Conservation (phyloP, 2,888 invertebrate genomes). For the Morpho deidamia region DNA sequence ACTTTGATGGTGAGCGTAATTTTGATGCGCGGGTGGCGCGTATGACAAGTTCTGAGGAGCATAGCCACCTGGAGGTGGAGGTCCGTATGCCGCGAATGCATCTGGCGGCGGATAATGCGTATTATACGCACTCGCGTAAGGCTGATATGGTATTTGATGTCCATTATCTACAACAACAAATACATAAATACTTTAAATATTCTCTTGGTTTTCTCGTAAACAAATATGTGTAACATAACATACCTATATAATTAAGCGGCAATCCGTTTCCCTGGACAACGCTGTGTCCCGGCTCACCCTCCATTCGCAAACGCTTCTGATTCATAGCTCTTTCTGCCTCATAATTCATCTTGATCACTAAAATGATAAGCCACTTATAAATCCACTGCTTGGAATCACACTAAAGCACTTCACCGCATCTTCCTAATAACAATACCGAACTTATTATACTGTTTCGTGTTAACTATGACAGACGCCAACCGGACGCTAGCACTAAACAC, state of each 20-base stretch:
- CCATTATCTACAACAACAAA: constrained; percentile 66
- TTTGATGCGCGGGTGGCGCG: constrained; percentile 73
- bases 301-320: constrained; percentile 76
- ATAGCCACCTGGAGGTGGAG: constrained; percentile 68
- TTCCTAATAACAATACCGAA: constrained; percentile 40
- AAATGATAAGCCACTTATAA: constrained; percentile 54
- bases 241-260: constrained; percentile 74
- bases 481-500: constrained; percentile 77
- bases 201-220: constrained; percentile 30
- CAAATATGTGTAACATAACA: constrained; percentile 29
- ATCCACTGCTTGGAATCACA: constrained; percentile 34
- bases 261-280: constrained; percentile 74
- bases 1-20: constrained; percentile 70
- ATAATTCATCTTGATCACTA: constrained; percentile 76
- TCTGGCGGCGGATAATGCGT: constrained; percentile 74
- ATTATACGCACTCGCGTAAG: constrained; percentile 71
- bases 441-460: constrained; percentile 49
- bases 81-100: constrained; percentile 69
- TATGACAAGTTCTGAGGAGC: constrained; percentile 71
- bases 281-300: constrained; percentile 73
- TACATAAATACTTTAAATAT: not conserved
- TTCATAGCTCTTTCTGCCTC: constrained; percentile 75
- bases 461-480: constrained; percentile 75
- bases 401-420: constrained; percentile 41
- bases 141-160: constrained; percentile 73